Conservation (phyloP, 1,140 invertebrate species). For the Schlechtendalia chinensis region DNA sequence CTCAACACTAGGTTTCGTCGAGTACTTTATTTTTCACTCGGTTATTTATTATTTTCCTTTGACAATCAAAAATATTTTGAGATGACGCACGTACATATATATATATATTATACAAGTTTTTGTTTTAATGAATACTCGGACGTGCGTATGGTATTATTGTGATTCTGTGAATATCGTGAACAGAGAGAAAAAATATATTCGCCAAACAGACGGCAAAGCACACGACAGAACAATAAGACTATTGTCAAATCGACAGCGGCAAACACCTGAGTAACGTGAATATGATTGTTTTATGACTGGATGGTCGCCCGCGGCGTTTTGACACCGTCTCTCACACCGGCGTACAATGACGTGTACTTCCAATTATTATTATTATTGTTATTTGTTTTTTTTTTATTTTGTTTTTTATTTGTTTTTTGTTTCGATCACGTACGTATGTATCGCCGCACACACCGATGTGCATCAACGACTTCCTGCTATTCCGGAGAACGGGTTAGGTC, state of each 20-base stretch:
- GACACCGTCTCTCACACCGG: constrained; percentile 6
- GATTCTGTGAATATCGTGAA: background rate
- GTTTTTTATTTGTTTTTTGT: background rate
- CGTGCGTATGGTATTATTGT: background rate
- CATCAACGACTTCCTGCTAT: constrained; percentile 35
- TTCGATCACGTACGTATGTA: background rate
- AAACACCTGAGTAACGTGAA: constrained; percentile 19
- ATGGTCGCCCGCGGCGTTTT: constrained; percentile 24
- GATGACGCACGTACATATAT: constrained; percentile 1
- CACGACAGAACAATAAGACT: background rate
- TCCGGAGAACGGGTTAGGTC: constrained; percentile 3
- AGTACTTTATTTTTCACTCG: background rate
- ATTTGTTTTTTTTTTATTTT: constrained; percentile 9
- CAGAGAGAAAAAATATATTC: background rate
- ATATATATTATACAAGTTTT: background rate
- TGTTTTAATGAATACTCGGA: constrained; percentile 1
- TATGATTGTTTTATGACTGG: constrained; percentile 30
- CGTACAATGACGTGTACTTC: constrained; percentile 33
- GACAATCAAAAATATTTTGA: background rate
- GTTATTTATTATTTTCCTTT: background rate
- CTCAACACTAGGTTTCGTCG: too few species aligned
- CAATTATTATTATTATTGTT: constrained; percentile 39
- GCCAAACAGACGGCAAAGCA: constrained; percentile 11
- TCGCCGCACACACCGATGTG: background rate
- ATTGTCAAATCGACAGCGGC: constrained; percentile 23